phyloP scores from a whole-genome alignment of 2,113 vertebrate species.

The Notechis scutatus region DNA sequence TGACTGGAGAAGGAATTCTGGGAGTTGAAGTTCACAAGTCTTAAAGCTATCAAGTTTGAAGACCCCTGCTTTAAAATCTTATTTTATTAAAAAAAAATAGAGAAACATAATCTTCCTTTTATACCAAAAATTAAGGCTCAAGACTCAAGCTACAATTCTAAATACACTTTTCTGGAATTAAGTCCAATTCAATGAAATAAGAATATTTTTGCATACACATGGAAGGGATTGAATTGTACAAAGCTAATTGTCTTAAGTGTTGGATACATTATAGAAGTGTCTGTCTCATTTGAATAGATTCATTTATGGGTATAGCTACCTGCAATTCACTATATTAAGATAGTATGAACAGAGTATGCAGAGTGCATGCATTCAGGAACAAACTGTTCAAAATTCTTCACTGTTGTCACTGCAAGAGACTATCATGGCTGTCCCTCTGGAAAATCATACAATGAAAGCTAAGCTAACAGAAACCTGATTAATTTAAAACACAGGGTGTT shows the following conservation, averaged over 20 bases:
- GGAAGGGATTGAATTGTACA: neutral
- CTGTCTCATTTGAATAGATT: neutral
- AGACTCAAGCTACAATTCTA: neutral
- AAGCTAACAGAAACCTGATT: neutral
- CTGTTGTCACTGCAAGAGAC: neutral
- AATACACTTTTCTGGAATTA: neutral
- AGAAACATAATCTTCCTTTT: neutral
- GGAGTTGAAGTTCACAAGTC: no score
- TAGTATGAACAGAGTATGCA: neutral
- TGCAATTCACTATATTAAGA: neutral
- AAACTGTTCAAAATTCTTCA: neutral
- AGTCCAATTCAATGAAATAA: neutral
- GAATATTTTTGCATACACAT: neutral
- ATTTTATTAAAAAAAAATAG: neutral
- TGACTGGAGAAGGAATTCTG: no score
- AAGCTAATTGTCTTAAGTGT: no score
- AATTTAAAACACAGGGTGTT: neutral
- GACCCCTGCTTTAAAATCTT: neutral
- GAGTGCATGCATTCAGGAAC: neutral
- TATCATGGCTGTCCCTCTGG: neutral
- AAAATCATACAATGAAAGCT: neutral
- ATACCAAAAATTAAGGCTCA: neutral
- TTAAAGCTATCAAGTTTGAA: no score
- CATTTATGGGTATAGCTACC: neutral
- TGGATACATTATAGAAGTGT: neutral